Percentiles rank a stretch among this genome's conserved stretches.
phyloP scores from a whole-genome alignment of 2,888 invertebrate genomes.

The Brachycybe producta region DNA sequence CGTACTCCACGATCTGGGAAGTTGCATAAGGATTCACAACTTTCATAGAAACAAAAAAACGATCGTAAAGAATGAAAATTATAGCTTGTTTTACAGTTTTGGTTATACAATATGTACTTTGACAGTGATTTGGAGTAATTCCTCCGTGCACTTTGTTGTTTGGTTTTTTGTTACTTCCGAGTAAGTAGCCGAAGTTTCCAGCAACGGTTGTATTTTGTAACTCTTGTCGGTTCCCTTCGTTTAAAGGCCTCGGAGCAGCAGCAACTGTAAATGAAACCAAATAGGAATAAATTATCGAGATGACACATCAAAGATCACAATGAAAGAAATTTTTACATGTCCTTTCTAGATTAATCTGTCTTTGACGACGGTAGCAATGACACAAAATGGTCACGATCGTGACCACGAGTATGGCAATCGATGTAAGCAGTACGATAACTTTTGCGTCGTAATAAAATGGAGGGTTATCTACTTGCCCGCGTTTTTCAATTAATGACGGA shows the following conservation, averaged over 20 bases:
- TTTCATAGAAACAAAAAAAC: constrained; percentile 12
- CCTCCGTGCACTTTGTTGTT: not conserved
- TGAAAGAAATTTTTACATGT: not conserved
- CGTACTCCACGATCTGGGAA: constrained; percentile 14
- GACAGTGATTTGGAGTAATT: constrained; percentile 1
- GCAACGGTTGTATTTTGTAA: constrained; percentile 17
- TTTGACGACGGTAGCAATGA: constrained; percentile 14
- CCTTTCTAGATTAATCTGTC: constrained; percentile 10
- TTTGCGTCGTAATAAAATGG: constrained; percentile 15
- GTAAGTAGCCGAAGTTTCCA: constrained; percentile 18
- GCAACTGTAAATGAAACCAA: not conserved
- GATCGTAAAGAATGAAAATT: no score
- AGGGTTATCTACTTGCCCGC: not conserved
- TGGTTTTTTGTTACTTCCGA: constrained; percentile 14
- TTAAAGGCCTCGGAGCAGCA: constrained; percentile 1
- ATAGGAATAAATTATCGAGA: not conserved
- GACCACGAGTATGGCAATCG: constrained; percentile 9
- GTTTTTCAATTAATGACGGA: constrained; percentile 1
- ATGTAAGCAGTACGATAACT: constrained; percentile 12
- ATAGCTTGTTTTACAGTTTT: no score
- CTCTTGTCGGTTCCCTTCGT: not conserved
- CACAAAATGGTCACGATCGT: constrained; percentile 13
- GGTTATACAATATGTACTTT: constrained; percentile 1
- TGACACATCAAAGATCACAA: not conserved
- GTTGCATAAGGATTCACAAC: constrained; percentile 20